A percentile compares a stretch with the other conserved stretches of the same genome.
These are phyloP conservation scores for Solen grandis DNA, from an alignment of 1,140 invertebrate genomes.

Conservation along the genomic window DNA sequence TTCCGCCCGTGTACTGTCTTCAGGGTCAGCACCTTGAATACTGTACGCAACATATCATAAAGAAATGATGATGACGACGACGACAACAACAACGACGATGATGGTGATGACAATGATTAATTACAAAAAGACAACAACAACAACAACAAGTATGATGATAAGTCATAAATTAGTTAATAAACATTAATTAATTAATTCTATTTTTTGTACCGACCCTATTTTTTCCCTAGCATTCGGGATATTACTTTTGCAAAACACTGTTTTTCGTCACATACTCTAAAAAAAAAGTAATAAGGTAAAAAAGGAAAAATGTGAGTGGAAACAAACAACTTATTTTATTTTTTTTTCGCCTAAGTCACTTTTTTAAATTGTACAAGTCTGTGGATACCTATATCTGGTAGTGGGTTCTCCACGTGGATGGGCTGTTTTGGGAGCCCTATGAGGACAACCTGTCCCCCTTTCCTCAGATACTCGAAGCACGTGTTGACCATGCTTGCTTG, in stretches of 20 bases:
- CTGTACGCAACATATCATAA: constrained; percentile 54
- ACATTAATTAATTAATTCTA: too few species aligned
- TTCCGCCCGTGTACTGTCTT: constrained; percentile 74
- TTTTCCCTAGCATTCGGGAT: too few species aligned
- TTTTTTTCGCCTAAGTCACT: too few species aligned
- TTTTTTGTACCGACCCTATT: too few species aligned
- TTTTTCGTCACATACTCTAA: too few species aligned
- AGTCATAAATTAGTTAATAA: background rate
- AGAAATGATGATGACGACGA: too few species aligned
- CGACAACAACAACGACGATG: background rate
- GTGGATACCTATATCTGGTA: constrained; percentile 75
- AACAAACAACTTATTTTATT: too few species aligned
- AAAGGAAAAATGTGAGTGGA: too few species aligned
- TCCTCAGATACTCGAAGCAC: constrained; percentile 71
- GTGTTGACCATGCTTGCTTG: constrained; percentile 68
- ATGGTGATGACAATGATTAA: background rate
- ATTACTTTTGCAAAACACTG: too few species aligned
- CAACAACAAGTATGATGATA: background rate
- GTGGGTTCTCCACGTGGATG: constrained; percentile 73
- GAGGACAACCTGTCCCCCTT: constrained; percentile 72
- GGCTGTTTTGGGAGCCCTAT: constrained; percentile 75
- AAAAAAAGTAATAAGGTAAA: too few species aligned
- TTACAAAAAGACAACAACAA: background rate
- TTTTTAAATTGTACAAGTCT: too few species aligned
- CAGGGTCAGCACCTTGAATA: constrained; percentile 74